These are phyloP conservation scores for Mustela nigripes DNA, from an alignment of 2,113 vertebrate genomes.

Conservation along the genomic window DNA sequence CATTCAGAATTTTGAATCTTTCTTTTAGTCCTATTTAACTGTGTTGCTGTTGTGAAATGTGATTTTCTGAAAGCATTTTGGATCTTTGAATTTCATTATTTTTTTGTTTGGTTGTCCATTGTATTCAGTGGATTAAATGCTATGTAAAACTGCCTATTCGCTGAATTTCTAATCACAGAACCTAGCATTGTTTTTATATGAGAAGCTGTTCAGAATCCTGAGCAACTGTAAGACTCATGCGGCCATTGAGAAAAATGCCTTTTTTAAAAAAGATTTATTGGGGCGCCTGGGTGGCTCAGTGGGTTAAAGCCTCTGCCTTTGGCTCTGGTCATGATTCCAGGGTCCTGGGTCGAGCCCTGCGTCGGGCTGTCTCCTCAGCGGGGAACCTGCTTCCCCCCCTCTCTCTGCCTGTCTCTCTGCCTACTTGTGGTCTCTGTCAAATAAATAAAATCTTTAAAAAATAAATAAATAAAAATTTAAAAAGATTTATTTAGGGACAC, in stretches of 20 bases:
- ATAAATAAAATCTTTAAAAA: no score
- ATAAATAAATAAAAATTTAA: no score
- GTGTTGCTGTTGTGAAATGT: constrained; percentile 1
- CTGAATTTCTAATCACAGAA: background rate
- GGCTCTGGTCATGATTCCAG: no score
- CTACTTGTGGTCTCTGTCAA: no score
- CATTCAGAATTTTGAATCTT: constrained; percentile 49
- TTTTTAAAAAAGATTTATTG: background rate
- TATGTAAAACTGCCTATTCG: background rate
- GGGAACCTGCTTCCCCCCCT: no score
- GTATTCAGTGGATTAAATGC: background rate
- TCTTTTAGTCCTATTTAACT: background rate
- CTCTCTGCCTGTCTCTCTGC: no score
- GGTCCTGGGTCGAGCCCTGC: no score
- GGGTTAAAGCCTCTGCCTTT: no score
- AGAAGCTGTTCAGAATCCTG: constrained; percentile 44
- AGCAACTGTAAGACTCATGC: background rate
- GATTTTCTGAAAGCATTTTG: constrained; percentile 30
- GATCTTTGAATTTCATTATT: background rate
- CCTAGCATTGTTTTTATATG: background rate
- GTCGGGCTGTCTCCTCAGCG: accelerated
- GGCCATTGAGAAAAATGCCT: background rate
- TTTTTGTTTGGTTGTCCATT: background rate
- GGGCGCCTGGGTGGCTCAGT: no score
- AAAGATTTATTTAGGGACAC: no score